Conservation (phyloP, 1,140 invertebrate species). For the Brachionus calyciflorus region DNA sequence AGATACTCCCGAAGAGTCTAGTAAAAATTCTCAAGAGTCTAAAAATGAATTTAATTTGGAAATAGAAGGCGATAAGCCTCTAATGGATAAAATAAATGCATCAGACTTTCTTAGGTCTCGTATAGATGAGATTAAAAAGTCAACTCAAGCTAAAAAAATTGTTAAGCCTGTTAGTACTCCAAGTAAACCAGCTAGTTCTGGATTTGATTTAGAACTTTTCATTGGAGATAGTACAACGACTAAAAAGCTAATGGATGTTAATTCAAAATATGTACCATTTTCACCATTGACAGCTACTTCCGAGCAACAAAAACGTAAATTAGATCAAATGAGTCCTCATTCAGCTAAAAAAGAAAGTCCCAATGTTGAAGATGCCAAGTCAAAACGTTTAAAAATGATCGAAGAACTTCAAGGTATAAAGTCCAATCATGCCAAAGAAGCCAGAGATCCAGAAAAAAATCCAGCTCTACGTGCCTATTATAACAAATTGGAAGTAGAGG, state of each 20-base stretch:
- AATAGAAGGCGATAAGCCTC: not conserved
- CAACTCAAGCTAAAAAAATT: not conserved
- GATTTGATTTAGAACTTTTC: slow-evolving; percentile 41
- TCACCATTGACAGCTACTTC: slow-evolving; percentile 10
- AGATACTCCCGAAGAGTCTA: no score
- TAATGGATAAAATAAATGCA: not conserved
- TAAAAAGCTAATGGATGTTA: slow-evolving; percentile 42
- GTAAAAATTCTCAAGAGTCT: not conserved
- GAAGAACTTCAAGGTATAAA: slow-evolving; percentile 32
- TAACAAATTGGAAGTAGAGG: slow-evolving; percentile 25
- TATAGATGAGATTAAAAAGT: slow-evolving; percentile 36
- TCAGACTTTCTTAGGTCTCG: slow-evolving; percentile 3
- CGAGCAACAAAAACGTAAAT: slow-evolving; percentile 25
- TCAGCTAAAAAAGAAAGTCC: not conserved
- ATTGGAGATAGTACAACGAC: slow-evolving; percentile 15
- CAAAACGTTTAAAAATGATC: slow-evolving; percentile 11
- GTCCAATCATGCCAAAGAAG: slow-evolving; percentile 33
- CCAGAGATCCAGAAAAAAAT: slow-evolving; percentile 40
- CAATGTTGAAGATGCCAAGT: not conserved
- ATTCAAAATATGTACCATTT: slow-evolving; percentile 24
- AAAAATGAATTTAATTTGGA: not conserved
- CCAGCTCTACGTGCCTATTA: slow-evolving; percentile 8
- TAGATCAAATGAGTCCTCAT: slow-evolving; percentile 30
- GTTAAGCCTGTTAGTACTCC: not conserved
- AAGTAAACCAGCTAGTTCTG: not conserved